These are phyloP conservation scores for Pollenia amentaria DNA, from an alignment of 2,888 invertebrate species.

Conservation along the genomic window DNA sequence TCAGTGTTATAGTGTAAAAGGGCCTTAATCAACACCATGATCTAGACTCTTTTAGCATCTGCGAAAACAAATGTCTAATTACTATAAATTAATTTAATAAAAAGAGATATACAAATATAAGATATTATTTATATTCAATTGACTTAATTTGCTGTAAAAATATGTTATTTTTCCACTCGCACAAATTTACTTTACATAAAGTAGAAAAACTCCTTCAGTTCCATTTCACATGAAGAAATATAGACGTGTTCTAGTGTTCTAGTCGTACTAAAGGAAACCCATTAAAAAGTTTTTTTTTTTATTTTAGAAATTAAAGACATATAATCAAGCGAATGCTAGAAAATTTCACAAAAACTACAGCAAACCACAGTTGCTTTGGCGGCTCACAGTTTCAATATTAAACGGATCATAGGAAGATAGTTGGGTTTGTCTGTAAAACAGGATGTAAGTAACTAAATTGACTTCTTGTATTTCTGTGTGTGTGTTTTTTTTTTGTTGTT, in stretches of 20 bases:
- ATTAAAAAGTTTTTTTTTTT: constrained; percentile 47
- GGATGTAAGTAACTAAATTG: constrained; percentile 65
- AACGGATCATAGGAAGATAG: constrained; percentile 27
- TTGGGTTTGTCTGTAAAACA: constrained; percentile 24
- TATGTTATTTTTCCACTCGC: constrained; percentile 41
- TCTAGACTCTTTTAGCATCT: neutral
- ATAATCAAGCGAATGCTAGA: constrained; percentile 26
- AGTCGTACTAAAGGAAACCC: constrained; percentile 55
- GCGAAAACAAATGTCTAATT: constrained; percentile 36
- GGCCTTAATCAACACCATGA: neutral
- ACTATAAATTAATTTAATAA: constrained; percentile 18
- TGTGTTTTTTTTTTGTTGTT: constrained; percentile 18
- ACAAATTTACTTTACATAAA: neutral
- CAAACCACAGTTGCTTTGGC: constrained; percentile 21
- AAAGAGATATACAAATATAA: neutral
- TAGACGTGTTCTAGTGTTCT: neutral
- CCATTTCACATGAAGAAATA: neutral
- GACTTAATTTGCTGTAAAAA: constrained; percentile 65
- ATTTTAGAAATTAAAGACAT: constrained; percentile 18
- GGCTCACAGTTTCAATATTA: neutral
- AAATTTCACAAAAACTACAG: neutral
- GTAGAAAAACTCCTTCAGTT: constrained; percentile 5
- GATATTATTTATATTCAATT: constrained; percentile 59
- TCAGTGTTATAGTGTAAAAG: too few species aligned
- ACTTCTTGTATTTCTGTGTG: constrained; percentile 69